Base-by-base conservation (phyloP, 2,113 vertebrate species). In the Boulengeromyrus knoepffleri region DNA sequence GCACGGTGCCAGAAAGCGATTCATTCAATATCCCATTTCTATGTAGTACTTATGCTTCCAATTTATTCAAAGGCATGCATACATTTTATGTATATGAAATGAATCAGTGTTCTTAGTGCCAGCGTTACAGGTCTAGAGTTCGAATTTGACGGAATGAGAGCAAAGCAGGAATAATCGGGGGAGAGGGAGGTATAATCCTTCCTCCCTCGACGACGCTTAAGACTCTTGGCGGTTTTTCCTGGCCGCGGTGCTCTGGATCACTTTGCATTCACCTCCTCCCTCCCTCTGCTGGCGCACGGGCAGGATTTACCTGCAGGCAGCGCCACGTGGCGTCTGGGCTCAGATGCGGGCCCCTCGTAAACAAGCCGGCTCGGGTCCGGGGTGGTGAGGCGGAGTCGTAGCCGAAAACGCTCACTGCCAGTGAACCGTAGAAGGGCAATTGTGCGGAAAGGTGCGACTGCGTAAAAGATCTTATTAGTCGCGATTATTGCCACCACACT, bases 341-440 rank as follows among this genome's bases (percentile, higher is more conserved):
- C 53, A 88, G 31, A 88, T 27, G 36, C 87, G 45, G 36, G 31
- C 27, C 47, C 21, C 31, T 19, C 0, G 19, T 52, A 52, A 83
- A 80, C 88, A 85, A 85, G 83, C 21, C n/a, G 49, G 19, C 77
- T 1, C 27, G 21, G 52, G 77, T 92, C 74, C 88, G 87, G 56
- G 89, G 88, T 74, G 90, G 91, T 46, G 12, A 50, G 88, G 56
- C 31, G 8, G n/a, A 87, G 24, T 42, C 89, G 90, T 70, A 31
- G 88, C 91, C 85, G 90, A 90, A 91, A 90, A 90, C 90, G 36
- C 91, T 90, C 27, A 39, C 91, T 87, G 36, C 91, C 70, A 80
- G 42, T 0, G 80, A n/a, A 56, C 77, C n/a, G 70, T 85, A 50
- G 83, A 47, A 52, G 74, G 49, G 90, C 27, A 85, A 88, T 90